A percentile compares a stretch with the other conserved stretches of the same genome.
Conservation (phyloP, 2,888 invertebrate species). For the Luperina testacea region DNA sequence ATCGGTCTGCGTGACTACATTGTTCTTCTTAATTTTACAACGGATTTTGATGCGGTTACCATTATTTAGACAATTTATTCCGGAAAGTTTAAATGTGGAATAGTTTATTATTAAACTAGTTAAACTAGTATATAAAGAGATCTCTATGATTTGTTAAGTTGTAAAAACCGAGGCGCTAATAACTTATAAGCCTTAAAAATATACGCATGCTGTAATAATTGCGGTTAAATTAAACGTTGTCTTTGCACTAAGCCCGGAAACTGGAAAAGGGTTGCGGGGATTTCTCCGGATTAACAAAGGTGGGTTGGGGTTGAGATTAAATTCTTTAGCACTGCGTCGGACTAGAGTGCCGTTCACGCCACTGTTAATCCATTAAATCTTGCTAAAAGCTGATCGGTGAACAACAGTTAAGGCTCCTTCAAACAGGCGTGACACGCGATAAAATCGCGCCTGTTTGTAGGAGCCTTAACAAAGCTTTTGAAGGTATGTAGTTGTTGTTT, state of each 20-base stretch:
- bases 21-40: too few species aligned
- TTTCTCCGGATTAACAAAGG: constrained; percentile 13
- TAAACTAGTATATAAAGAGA: background rate
- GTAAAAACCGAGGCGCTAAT: background rate
- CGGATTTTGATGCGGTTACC: too few species aligned
- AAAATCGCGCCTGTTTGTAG: too few species aligned
- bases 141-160: background rate
- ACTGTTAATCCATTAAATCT: constrained; percentile 15
- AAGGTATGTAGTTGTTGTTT: background rate
- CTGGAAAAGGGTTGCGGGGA: constrained; percentile 9
- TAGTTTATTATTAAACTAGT: background rate
- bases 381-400: background rate
- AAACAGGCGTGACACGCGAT: too few species aligned
- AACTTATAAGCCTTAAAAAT: background rate
- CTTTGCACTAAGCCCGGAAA: background rate
- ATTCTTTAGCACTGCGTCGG: constrained; percentile 7
- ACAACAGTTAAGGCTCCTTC: background rate
- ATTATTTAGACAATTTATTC: background rate
- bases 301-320: background rate
- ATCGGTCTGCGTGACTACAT: too few species aligned
- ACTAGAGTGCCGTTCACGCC: background rate
- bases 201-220: background rate
- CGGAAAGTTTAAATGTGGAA: background rate
- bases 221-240: background rate
- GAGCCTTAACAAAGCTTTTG: background rate